phyloP scores from a whole-genome alignment of 2,888 invertebrate genomes.

The Cantharis rufa region DNA sequence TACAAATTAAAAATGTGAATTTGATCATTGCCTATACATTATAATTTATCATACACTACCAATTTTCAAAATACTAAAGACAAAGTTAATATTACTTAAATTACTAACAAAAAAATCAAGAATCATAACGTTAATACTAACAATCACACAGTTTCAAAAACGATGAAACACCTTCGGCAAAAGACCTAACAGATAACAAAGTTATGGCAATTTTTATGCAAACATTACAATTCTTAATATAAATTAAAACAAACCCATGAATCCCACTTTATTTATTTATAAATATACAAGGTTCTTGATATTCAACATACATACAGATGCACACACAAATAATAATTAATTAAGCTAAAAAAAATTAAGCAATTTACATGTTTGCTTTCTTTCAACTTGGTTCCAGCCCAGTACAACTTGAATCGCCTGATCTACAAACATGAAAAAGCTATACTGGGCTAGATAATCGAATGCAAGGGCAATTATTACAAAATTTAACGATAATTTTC shows the following conservation, averaged over 20 bases:
- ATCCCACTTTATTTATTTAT: conserved; percentile 19
- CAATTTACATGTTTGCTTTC: conserved; percentile 17
- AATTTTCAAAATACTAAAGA: neutral
- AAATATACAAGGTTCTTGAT: conserved; percentile 25
- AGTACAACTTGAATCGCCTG: conserved; percentile 21
- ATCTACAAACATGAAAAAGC: conserved; percentile 19
- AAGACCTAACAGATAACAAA: neutral
- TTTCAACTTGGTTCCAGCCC: conserved; percentile 25
- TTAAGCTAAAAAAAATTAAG: conserved; percentile 19
- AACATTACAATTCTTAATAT: neutral
- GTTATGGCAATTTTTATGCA: neutral
- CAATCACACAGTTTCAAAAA: neutral
- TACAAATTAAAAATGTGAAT: neutral
- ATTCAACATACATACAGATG: conserved; percentile 18
- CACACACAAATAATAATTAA: conserved; percentile 12
- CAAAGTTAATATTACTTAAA: neutral
- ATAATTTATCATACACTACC: neutral
- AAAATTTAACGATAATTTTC: conserved; percentile 25
- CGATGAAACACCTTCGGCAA: neutral
- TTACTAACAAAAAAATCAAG: neutral
- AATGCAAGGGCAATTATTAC: conserved; percentile 24
- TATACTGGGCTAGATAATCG: conserved; percentile 31
- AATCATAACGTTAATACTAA: neutral
- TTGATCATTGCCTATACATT: neutral
- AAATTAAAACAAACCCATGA: conserved; percentile 1